Conservation (phyloP, 2,888 invertebrate genomes). For the Eucriotettix oculatus region DNA sequence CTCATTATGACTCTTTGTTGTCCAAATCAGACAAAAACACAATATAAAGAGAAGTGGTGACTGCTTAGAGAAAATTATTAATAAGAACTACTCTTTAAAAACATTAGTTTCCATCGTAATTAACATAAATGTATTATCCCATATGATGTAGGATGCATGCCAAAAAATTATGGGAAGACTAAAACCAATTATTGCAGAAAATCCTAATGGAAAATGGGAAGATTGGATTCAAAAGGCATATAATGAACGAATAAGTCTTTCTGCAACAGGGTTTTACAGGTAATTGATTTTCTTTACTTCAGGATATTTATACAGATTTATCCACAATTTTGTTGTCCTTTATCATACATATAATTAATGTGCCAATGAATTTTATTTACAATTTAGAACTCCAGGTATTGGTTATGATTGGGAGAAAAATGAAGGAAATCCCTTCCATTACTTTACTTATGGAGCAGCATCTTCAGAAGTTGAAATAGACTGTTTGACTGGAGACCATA, state of each 20-base stretch:
- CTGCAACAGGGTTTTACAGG: slow-evolving; percentile 65
- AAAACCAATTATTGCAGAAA: slow-evolving; percentile 51
- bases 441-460: slow-evolving; percentile 74
- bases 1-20: too few relatives aligned
- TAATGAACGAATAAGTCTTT: slow-evolving; percentile 56
- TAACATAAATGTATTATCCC: too few relatives aligned
- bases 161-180: slow-evolving; percentile 52
- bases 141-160: slow-evolving; percentile 50
- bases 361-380: not conserved
- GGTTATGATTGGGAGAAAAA: slow-evolving; percentile 54
- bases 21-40: too few relatives aligned
- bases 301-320: not conserved
- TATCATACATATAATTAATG: not conserved
- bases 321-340: not conserved
- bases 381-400: slow-evolving; percentile 46
- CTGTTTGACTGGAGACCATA: slow-evolving; percentile 85
- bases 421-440: slow-evolving; percentile 58
- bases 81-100: too few relatives aligned
- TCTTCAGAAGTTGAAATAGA: slow-evolving; percentile 85
- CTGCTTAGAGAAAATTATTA: too few relatives aligned
- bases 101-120: too few relatives aligned
- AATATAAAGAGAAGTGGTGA: too few relatives aligned
- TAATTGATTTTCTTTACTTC: slow-evolving; percentile 13
- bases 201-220: slow-evolving; percentile 70
- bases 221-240: slow-evolving; percentile 68